Percentiles rank a stretch among this genome's conserved stretches.
phyloP scores from a whole-genome alignment of 2,797 vertebrate species.

The Intellagama lesueurii region DNA sequence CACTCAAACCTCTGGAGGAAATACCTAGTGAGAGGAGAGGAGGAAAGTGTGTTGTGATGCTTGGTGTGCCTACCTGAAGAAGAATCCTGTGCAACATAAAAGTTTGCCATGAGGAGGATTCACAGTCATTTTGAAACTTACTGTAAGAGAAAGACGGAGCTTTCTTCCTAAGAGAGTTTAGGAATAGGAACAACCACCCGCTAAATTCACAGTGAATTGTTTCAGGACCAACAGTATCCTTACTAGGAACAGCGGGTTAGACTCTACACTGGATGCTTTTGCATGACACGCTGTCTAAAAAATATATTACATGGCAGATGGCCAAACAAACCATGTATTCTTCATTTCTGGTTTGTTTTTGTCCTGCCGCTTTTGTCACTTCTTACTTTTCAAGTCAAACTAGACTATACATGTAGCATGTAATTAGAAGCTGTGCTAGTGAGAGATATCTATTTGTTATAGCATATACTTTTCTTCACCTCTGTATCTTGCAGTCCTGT shows the following conservation, averaged over 20 bases:
- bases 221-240: background rate
- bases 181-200: background rate
- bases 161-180: background rate
- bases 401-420: no score
- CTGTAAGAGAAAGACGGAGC: background rate
- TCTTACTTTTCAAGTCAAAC: no score
- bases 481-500: no score
- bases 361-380: no score
- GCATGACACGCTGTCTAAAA: no score
- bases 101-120: background rate
- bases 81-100: background rate
- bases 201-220: background rate
- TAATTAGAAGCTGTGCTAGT: no score
- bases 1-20: conserved; percentile 93
- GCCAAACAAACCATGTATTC: background rate
- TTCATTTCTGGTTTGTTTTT: background rate
- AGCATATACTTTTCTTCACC: no score
- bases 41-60: background rate
- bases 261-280: background rate
- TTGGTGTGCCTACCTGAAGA: background rate
- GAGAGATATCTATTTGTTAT: no score
- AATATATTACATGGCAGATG: no score
- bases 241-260: no score
- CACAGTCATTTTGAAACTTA: no score
- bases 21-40: conserved; percentile 78